Evolutionary conservation across 1,140 invertebrate species (phyloP).

Genomic region (Melipona quadrifasciata): DNA sequence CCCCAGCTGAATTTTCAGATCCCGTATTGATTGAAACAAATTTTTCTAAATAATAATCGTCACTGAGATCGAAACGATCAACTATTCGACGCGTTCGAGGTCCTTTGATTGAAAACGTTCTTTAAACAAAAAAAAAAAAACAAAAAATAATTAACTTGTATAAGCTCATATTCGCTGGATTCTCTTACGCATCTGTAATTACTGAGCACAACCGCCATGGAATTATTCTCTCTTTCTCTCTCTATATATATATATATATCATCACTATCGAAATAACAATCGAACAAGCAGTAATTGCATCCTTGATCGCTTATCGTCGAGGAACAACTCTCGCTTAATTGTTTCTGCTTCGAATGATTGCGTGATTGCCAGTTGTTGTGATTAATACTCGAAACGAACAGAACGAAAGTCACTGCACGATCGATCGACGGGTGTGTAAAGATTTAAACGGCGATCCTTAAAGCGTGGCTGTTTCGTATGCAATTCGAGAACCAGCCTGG

Average conservation of each 20-base stretch:
- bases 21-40: too few species aligned
- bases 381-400: slow-evolving; percentile 20
- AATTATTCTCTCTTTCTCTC: background rate
- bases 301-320: slow-evolving; percentile 26
- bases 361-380: slow-evolving; percentile 17
- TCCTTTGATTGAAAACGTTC: background rate
- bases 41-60: background rate
- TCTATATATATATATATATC: too few species aligned
- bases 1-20: too few species aligned
- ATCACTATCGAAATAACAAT: slow-evolving; percentile 26
- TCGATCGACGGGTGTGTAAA: background rate
- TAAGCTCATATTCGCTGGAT: background rate
- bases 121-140: background rate
- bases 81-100: too few species aligned
- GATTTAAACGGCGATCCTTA: slow-evolving; percentile 4
- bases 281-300: slow-evolving; percentile 28
- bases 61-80: background rate
- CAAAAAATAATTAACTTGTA: background rate
- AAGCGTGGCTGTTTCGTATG: background rate
- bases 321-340: slow-evolving; percentile 27
- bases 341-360: slow-evolving; percentile 25
- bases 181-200: background rate
- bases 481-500: background rate
- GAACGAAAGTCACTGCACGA: slow-evolving; percentile 9
- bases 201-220: background rate